phyloP scores from a whole-genome alignment of 2,797 vertebrate genomes.

The Pygocentrus nattereri region DNA sequence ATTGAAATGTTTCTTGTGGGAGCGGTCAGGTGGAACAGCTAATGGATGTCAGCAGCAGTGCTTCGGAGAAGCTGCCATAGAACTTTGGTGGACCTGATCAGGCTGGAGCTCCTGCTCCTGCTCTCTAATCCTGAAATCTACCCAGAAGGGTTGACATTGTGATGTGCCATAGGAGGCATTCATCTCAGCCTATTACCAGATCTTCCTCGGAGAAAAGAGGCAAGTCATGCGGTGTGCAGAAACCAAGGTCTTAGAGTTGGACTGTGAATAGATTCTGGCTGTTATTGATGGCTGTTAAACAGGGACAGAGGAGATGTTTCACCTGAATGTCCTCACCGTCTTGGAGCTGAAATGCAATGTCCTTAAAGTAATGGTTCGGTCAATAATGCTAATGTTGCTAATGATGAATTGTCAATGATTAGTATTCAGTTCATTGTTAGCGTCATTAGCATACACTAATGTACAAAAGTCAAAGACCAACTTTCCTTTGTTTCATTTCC shows the following conservation, averaged over 20 bases:
- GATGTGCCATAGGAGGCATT: background rate
- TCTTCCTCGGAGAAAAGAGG: background rate
- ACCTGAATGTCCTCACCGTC: background rate
- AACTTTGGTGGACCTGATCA: background rate
- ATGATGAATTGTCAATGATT: background rate
- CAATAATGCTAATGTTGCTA: background rate
- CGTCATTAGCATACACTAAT: too few relatives aligned
- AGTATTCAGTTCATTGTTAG: too few relatives aligned
- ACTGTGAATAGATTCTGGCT: background rate
- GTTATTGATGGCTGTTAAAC: background rate
- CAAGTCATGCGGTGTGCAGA: background rate
- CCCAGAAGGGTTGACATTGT: background rate
- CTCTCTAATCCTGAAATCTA: background rate
- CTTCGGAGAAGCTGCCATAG: slow-evolving; percentile 3
- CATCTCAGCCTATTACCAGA: background rate
- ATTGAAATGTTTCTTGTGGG: slow-evolving; percentile 80
- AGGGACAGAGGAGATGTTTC: background rate
- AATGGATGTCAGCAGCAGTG: slow-evolving; percentile 63
- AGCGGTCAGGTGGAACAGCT: slow-evolving; percentile 73
- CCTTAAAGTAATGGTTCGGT: background rate
- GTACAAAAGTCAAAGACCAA: too few relatives aligned
- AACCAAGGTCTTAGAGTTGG: background rate
- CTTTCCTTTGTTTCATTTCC: too few relatives aligned
- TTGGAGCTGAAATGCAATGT: background rate
- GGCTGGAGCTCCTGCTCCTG: slow-evolving; percentile 7